A percentile compares a stretch with the other conserved stretches of the same genome.
phyloP scores from a whole-genome alignment of 2,888 invertebrate species.

The Thymelicus sylvestris region DNA sequence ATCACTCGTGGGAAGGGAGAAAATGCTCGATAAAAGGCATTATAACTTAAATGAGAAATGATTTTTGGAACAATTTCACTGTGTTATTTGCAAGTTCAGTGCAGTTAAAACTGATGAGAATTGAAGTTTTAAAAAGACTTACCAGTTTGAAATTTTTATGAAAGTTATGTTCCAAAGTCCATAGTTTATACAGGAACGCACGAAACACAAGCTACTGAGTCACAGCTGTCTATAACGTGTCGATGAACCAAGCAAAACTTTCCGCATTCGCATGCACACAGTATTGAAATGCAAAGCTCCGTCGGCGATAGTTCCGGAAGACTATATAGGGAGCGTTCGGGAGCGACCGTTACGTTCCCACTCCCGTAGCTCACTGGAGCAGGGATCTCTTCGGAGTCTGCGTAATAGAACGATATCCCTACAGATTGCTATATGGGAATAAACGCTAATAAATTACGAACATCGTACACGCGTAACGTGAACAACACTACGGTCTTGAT shows the following conservation, averaged over 20 bases:
- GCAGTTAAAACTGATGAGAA: not conserved
- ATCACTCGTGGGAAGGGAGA: constrained; percentile 11
- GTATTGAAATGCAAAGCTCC: constrained; percentile 50
- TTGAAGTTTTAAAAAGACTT: constrained; percentile 48
- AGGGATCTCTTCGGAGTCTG: constrained; percentile 81
- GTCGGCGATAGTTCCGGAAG: constrained; percentile 53
- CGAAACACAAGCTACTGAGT: constrained; percentile 47
- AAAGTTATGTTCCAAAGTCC: constrained; percentile 63
- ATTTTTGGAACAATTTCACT: constrained; percentile 23
- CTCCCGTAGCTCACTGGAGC: constrained; percentile 77
- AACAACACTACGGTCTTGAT: constrained; percentile 77
- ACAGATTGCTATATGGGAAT: constrained; percentile 83
- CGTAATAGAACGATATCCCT: constrained; percentile 82
- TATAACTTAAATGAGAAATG: constrained; percentile 33
- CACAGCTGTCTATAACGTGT: constrained; percentile 51
- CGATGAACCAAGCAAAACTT: constrained; percentile 54
- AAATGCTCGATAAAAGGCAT: constrained; percentile 18
- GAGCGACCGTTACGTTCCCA: constrained; percentile 70
- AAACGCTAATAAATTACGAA: constrained; percentile 83
- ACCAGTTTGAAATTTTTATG: constrained; percentile 53
- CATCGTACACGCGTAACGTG: constrained; percentile 78
- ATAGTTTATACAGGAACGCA: constrained; percentile 55
- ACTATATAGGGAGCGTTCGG: constrained; percentile 46
- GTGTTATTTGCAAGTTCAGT: constrained; percentile 6
- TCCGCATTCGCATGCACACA: constrained; percentile 58